These are phyloP conservation scores for Mastomys coucha DNA, from an alignment of 2,113 vertebrate genomes.

Conservation along the genomic window DNA sequence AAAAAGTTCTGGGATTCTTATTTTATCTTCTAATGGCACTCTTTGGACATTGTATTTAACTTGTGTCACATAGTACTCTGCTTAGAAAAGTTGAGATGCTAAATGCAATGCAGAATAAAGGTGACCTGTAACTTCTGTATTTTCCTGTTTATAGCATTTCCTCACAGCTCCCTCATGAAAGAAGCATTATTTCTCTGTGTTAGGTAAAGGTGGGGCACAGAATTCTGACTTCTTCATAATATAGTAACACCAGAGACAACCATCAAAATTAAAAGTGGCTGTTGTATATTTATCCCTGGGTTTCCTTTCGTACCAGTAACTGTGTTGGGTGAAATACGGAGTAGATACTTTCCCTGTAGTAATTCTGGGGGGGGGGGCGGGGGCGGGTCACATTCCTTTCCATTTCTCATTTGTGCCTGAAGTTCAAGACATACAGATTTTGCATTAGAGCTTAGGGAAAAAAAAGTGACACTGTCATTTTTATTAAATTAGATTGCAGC, in stretches of 20 bases:
- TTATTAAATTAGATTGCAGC: background rate
- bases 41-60: background rate
- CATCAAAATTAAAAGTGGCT: background rate
- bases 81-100: conserved; percentile 48
- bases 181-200: conserved; percentile 36
- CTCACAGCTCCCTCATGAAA: conserved; percentile 45
- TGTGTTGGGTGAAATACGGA: background rate
- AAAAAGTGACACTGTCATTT: background rate
- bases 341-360: conserved; percentile 2
- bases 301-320: background rate
- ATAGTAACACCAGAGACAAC: conserved; percentile 2
- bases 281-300: background rate
- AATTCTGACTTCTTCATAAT: conserved; percentile 56
- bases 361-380: background rate
- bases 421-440: conserved; percentile 16
- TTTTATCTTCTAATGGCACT: background rate
- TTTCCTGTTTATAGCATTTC: conserved; percentile 58
- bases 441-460: background rate
- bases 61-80: background rate
- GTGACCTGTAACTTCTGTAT: conserved; percentile 41
- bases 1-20: background rate
- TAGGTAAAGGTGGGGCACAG: conserved; percentile 38
- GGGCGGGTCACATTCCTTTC: background rate
- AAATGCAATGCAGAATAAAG: conserved; percentile 49
- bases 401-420: background rate